These are phyloP conservation scores for Pegoplata infirma DNA, from an alignment of 2,888 invertebrate genomes.

Conservation along the genomic window DNA sequence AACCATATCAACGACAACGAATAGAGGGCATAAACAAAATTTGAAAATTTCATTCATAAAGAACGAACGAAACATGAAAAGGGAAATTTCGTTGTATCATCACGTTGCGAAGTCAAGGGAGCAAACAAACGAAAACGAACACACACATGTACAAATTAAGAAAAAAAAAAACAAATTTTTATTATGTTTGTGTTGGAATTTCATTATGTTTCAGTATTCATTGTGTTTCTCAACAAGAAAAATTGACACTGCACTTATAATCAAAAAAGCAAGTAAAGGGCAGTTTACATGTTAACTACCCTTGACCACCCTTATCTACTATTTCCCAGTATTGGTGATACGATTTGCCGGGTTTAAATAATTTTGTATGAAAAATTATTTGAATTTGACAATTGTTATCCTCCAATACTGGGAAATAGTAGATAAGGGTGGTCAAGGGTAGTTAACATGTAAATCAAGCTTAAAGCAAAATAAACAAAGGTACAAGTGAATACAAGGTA, in stretches of 20 bases:
- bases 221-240: constrained; percentile 25
- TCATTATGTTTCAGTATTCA: constrained; percentile 41
- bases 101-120: not conserved
- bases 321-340: too few relatives aligned
- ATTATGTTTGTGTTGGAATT: constrained; percentile 64
- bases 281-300: too few relatives aligned
- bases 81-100: constrained; percentile 29
- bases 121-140: constrained; percentile 34
- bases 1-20: constrained; percentile 13
- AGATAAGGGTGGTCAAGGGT: too few relatives aligned
- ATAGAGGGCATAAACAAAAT: constrained; percentile 26
- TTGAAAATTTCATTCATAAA: constrained; percentile 57
- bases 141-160: constrained; percentile 8
- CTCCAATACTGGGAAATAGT: too few relatives aligned
- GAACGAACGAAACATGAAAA: constrained; percentile 16
- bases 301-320: too few relatives aligned
- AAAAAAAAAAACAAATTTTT: constrained; percentile 16
- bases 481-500: constrained; percentile 32
- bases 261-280: constrained; percentile 25
- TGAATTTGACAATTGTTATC: too few relatives aligned
- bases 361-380: too few relatives aligned
- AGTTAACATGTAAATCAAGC: too few relatives aligned
- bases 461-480: constrained; percentile 46
- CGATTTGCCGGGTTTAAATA: too few relatives aligned
- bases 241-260: constrained; percentile 47